Conservation (phyloP, 1,140 invertebrate species). For the Panagrolaimus sp. region DNA sequence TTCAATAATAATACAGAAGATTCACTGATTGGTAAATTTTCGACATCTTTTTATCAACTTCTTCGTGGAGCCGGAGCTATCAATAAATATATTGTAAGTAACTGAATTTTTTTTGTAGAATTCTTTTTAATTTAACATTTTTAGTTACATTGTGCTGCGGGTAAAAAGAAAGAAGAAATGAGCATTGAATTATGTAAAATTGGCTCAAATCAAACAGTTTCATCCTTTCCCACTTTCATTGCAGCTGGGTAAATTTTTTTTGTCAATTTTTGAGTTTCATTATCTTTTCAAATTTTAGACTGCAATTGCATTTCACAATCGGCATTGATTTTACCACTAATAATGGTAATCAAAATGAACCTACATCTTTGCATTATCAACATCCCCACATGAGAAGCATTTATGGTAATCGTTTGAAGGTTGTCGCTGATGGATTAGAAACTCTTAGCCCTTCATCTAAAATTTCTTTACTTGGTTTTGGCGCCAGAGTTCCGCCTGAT, state of each 20-base stretch:
- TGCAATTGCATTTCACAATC: neutral
- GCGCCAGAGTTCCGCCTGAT: neutral
- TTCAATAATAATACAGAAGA: conserved; percentile 9
- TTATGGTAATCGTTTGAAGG: neutral
- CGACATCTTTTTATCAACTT: conserved; percentile 6
- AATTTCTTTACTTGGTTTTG: conserved; percentile 7
- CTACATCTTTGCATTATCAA: conserved; percentile 2
- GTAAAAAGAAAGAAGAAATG: conserved; percentile 9
- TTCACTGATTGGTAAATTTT: neutral
- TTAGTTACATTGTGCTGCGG: conserved; percentile 3
- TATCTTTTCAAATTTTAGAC: neutral
- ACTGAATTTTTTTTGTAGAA: neutral
- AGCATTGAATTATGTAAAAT: neutral
- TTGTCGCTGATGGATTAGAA: neutral
- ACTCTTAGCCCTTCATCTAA: neutral
- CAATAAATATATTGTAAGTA: conserved; percentile 4
- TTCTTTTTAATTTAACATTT: neutral
- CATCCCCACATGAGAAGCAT: neutral
- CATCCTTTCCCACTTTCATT: neutral
- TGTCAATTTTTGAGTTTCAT: neutral
- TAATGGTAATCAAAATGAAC: conserved; percentile 3
- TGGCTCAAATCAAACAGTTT: conserved; percentile 5
- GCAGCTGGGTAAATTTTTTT: neutral
- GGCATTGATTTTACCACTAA: conserved; percentile 1
- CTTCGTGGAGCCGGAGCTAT: neutral